Evolutionary conservation across 2,113 vertebrate genomes (phyloP).

Genomic region (Gymnobelideus leadbeateri): DNA sequence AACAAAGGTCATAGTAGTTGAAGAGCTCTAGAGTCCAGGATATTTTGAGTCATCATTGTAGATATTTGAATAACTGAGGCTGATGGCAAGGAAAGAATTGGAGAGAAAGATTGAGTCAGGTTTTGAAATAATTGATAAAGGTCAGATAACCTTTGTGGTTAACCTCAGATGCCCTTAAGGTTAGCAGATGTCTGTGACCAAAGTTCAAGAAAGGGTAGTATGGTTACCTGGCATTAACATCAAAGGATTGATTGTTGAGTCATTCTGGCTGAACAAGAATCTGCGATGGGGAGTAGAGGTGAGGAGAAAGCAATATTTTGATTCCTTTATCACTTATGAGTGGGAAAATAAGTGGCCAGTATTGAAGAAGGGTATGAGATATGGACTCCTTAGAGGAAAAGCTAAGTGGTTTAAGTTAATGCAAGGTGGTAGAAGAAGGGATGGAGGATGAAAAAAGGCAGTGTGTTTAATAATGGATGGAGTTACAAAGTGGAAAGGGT

Average conservation of each 20-base stretch:
- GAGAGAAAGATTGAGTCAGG: not conserved
- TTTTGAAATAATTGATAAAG: not conserved
- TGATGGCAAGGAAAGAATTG: not conserved
- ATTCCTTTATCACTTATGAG: not conserved
- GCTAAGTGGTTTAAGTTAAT: not conserved
- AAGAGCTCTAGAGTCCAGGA: not conserved
- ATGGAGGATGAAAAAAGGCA: not conserved
- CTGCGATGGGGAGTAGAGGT: not conserved
- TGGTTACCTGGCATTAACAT: not conserved
- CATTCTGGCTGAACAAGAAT: not conserved
- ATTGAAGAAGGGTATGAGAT: not conserved
- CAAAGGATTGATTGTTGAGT: not conserved
- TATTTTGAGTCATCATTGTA: not conserved
- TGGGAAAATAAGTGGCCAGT: not conserved
- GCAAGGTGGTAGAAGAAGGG: not conserved
- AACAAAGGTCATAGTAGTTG: not conserved
- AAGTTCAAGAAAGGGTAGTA: not conserved
- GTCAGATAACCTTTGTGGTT: not conserved
- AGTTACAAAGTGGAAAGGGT: not conserved
- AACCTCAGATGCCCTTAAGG: not conserved
- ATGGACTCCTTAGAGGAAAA: not conserved
- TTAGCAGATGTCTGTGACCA: not conserved
- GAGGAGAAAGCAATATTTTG: not conserved
- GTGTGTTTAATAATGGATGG: not conserved
- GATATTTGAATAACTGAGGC: not conserved